Conservation (phyloP, 1,140 invertebrate genomes). For the Diploscapter pachys region DNA sequence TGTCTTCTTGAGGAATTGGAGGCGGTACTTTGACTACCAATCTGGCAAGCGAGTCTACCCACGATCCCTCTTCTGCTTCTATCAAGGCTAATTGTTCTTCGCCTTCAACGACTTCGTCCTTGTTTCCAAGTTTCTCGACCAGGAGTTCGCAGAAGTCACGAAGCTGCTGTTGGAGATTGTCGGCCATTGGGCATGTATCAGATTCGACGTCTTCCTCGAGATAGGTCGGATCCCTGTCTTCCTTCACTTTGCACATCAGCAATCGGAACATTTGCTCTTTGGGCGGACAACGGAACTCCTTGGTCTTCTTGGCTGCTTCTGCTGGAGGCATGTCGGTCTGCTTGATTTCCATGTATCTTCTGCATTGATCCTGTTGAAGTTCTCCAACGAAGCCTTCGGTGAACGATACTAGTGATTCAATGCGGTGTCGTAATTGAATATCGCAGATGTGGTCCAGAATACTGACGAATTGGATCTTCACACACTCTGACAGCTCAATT, state of each 20-base stretch:
- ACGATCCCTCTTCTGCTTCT: conserved; percentile 67
- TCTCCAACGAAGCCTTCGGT: conserved; percentile 90
- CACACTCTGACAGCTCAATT: conserved; percentile 96
- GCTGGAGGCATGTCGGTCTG: conserved; percentile 95
- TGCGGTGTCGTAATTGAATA: conserved; percentile 84
- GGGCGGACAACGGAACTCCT: conserved; percentile 96
- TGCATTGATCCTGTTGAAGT: conserved; percentile 86
- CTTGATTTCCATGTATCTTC: conserved; percentile 95
- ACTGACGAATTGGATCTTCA: conserved; percentile 94
- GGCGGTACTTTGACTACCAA: conserved; percentile 69
- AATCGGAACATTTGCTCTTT: conserved; percentile 73
- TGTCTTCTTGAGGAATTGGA: conserved; percentile 29
- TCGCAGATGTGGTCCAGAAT: conserved; percentile 93
- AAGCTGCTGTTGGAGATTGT: conserved; percentile 76
- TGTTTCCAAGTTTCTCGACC: conserved; percentile 47
- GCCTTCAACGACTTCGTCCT: conserved; percentile 36
- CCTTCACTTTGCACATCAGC: conserved; percentile 81
- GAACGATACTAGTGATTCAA: conserved; percentile 81
- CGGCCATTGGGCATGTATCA: conserved; percentile 82
- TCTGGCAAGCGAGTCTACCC: conserved; percentile 58
- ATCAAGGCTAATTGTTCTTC: conserved; percentile 44
- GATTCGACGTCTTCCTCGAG: conserved; percentile 65
- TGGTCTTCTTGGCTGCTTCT: conserved; percentile 93
- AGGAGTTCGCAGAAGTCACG: conserved; percentile 51
- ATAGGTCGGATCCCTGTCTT: conserved; percentile 64